Percentiles rank a stretch among this genome's conserved stretches.
phyloP scores from a whole-genome alignment of 2,113 vertebrate species.

The Brachyistius frenatus region DNA sequence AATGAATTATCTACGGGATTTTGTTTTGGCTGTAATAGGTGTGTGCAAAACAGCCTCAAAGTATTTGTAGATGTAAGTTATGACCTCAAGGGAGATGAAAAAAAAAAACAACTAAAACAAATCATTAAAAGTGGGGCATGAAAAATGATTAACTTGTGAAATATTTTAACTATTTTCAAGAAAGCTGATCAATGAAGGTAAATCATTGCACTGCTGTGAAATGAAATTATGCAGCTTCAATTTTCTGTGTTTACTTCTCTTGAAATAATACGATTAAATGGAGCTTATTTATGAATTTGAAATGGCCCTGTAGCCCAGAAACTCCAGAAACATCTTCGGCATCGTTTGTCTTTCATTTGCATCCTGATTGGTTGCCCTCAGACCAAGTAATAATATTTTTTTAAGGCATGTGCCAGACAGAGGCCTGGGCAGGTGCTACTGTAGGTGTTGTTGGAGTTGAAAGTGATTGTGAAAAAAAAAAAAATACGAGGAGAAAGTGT shows the following conservation, averaged over 20 bases:
- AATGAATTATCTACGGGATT: slow-evolving; percentile 10
- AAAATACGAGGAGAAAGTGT: slow-evolving; percentile 31
- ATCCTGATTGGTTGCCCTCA: slow-evolving; percentile 30
- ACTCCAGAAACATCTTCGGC: background rate
- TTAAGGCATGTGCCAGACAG: slow-evolving; percentile 32
- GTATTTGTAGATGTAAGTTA: slow-evolving; percentile 5
- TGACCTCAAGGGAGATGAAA: slow-evolving; percentile 24
- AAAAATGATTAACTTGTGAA: background rate
- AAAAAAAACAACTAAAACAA: slow-evolving; percentile 8
- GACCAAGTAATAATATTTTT: slow-evolving; percentile 18
- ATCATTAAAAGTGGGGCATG: background rate
- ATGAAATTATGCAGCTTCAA: background rate
- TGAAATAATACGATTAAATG: background rate
- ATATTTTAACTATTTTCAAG: background rate
- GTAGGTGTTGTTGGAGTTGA: slow-evolving; percentile 37
- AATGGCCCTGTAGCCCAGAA: slow-evolving; percentile 2
- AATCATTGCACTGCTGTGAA: slow-evolving; percentile 1
- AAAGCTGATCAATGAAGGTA: background rate
- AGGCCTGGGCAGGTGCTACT: slow-evolving; percentile 48
- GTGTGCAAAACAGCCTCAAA: slow-evolving; percentile 13
- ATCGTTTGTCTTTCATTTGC: slow-evolving; percentile 7
- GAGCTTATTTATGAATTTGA: slow-evolving; percentile 1
- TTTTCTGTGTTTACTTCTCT: background rate
- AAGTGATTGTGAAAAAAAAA: slow-evolving; percentile 21
- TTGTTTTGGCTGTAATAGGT: slow-evolving; percentile 15